Percentiles rank a stretch among this genome's conserved stretches.
Conservation (phyloP, 2,888 invertebrate species). For the Melanophora roralis region DNA sequence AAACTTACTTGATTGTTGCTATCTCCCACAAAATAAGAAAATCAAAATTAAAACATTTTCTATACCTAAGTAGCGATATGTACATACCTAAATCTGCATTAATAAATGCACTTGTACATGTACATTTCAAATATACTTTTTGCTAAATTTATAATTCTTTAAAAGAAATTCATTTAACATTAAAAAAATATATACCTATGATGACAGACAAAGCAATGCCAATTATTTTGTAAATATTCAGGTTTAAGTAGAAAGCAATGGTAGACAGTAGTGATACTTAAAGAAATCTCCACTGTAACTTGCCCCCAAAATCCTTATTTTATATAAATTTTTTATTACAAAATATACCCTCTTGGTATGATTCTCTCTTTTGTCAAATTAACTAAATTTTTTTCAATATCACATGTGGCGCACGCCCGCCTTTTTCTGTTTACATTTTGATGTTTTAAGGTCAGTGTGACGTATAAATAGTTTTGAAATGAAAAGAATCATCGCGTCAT, state of each 20-base stretch:
- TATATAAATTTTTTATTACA: neutral
- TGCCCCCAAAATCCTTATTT: neutral
- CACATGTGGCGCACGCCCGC: constrained; percentile 20
- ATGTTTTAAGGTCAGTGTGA: constrained; percentile 43
- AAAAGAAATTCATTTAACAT: constrained; percentile 31
- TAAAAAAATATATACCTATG: no score
- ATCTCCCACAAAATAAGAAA: no score
- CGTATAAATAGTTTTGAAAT: constrained; percentile 49
- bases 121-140: no score
- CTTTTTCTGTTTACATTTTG: constrained; percentile 1
- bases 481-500: constrained; percentile 24
- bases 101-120: no score
- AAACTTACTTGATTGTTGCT: no score
- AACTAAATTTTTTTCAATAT: constrained; percentile 1
- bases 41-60: no score
- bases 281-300: neutral
- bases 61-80: no score
- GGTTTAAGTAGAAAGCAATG: neutral
- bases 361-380: no score
- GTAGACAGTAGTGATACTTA: neutral
- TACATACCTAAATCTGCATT: no score
- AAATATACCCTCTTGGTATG: neutral
- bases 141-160: constrained; percentile 36
- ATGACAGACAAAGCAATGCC: constrained; percentile 45
- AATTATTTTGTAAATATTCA: constrained; percentile 35